phyloP scores from a whole-genome alignment of 2,888 invertebrate genomes.

The Acleris laterana region DNA sequence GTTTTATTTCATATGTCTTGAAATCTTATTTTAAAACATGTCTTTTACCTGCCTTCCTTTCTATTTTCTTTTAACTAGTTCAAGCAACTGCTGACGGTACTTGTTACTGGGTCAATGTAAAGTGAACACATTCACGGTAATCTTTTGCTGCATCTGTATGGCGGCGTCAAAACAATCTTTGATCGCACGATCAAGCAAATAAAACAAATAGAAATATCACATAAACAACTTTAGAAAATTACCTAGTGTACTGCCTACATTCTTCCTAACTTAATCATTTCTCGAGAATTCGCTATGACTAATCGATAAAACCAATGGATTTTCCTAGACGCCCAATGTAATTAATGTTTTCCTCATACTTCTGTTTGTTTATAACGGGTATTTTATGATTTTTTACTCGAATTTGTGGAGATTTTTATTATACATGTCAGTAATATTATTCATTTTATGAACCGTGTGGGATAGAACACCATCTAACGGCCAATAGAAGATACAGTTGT shows the following conservation, averaged over 20 bases:
- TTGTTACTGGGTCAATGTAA: constrained; percentile 36
- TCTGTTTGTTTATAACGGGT: constrained; percentile 24
- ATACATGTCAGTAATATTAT: not conserved
- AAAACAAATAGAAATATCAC: constrained; percentile 9
- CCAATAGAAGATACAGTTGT: constrained; percentile 42
- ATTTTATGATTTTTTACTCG: no score
- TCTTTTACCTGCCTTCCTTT: constrained; percentile 9
- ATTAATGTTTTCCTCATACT: constrained; percentile 26
- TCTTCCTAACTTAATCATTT: not conserved
- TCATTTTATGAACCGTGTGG: constrained; percentile 4
- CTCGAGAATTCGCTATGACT: constrained; percentile 2
- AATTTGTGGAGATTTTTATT: no score
- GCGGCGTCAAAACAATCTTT: constrained; percentile 19
- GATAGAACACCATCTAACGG: constrained; percentile 48
- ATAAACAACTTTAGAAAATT: constrained; percentile 5
- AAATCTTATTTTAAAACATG: not conserved
- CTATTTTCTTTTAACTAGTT: constrained; percentile 30
- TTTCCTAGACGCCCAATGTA: not conserved
- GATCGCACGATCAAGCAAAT: not conserved
- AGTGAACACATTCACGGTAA: constrained; percentile 30
- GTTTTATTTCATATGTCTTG: constrained; percentile 12
- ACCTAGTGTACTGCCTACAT: not conserved
- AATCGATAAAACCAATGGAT: not conserved
- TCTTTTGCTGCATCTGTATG: constrained; percentile 13
- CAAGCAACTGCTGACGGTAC: constrained; percentile 20